A percentile compares a stretch with the other conserved stretches of the same genome.
Evolutionary conservation across 2,113 vertebrate genomes (phyloP).

Genomic region (Mus musculus): DNA sequence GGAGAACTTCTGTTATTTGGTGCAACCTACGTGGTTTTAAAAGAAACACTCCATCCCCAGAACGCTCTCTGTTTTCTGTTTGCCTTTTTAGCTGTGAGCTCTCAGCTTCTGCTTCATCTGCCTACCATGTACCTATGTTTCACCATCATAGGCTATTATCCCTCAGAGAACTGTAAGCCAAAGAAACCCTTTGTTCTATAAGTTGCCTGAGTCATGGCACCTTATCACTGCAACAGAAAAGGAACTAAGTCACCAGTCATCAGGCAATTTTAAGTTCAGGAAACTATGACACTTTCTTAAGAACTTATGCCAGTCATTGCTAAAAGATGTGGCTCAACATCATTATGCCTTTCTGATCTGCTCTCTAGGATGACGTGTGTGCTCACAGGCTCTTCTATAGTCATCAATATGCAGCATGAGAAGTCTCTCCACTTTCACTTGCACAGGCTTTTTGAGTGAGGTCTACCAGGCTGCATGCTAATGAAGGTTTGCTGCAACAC

Average conservation of each 20-base stretch:
- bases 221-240: not conserved
- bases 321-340: slow-evolving; percentile 28
- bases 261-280: not conserved
- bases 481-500: slow-evolving; percentile 69
- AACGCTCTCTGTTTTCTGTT: not conserved
- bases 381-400: not conserved
- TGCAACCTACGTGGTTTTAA: not conserved
- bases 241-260: not conserved
- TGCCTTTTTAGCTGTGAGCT: not conserved
- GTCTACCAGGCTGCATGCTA: slow-evolving; percentile 73
- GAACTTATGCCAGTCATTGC: slow-evolving; percentile 27
- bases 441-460: slow-evolving; percentile 63
- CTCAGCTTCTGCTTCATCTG: not conserved
- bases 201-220: no score
- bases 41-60: not conserved
- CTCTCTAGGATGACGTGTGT: not conserved
- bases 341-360: not conserved
- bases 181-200: not conserved
- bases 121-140: not conserved
- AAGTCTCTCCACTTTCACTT: slow-evolving; percentile 49
- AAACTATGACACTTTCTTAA: not conserved
- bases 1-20: no score
- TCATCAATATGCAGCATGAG: slow-evolving; percentile 74
- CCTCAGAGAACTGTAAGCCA: not conserved
- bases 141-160: not conserved